These are phyloP conservation scores for Nemoura dubitans DNA, from an alignment of 2,888 invertebrate species.

Conservation along the genomic window DNA sequence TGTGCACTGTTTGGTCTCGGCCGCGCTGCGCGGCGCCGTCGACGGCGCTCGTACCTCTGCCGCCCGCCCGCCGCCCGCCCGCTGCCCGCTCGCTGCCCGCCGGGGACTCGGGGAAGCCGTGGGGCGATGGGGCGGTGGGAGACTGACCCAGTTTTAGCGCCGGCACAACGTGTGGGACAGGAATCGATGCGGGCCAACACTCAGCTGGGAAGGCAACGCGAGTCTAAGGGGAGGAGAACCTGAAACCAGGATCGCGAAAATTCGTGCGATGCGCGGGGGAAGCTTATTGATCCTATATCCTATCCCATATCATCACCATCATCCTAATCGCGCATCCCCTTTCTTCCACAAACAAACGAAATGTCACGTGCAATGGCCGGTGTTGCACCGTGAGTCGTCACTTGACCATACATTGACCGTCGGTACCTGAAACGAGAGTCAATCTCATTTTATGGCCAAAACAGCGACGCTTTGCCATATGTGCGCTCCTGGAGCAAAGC, in stretches of 20 bases:
- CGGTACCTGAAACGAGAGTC: not conserved
- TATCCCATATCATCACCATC: not conserved
- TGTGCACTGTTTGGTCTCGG: not conserved
- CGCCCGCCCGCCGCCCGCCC: not conserved
- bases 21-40: not conserved
- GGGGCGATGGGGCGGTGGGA: conserved; percentile 7
- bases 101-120: not conserved
- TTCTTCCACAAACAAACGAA: not conserved
- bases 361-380: not conserved
- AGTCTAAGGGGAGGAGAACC: not conserved
- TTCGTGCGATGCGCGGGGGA: not conserved
- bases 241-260: not conserved
- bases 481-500: too few relatives aligned
- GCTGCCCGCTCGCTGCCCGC: too few relatives aligned
- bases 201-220: conserved; percentile 1
- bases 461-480: too few relatives aligned
- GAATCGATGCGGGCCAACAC: conserved; percentile 21
- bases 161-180: conserved; percentile 1
- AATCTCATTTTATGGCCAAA: too few relatives aligned
- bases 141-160: conserved; percentile 33
- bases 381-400: not conserved
- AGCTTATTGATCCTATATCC: not conserved
- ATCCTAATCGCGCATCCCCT: not conserved
- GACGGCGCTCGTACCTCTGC: not conserved
- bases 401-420: not conserved